Evolutionary conservation across 2,797 vertebrate species (phyloP).

Genomic region (Otus scops): DNA sequence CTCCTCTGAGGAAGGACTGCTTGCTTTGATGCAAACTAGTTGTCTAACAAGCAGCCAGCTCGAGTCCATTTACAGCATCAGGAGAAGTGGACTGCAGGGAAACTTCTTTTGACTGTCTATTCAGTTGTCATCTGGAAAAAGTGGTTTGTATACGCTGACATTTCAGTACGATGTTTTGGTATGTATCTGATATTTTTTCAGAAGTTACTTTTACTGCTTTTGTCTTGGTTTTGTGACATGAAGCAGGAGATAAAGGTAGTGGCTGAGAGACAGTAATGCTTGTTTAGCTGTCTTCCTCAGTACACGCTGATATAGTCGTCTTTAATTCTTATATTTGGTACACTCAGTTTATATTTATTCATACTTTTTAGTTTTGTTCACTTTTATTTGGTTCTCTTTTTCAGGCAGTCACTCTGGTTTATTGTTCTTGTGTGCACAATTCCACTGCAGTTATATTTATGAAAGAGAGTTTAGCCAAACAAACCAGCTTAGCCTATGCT

Average conservation of each 20-base stretch:
- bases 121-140: not conserved
- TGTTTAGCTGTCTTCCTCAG: not conserved
- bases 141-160: accelerated
- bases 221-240: not conserved
- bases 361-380: not conserved
- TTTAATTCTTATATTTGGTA: not conserved
- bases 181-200: not conserved
- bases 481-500: constrained; percentile 10
- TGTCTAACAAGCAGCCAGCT: not conserved
- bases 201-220: not conserved
- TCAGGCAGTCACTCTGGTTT: constrained; percentile 29
- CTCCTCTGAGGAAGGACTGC: not conserved
- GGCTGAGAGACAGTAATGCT: not conserved
- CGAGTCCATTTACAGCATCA: not conserved
- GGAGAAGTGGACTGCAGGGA: not conserved
- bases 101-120: not conserved
- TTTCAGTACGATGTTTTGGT: not conserved
- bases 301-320: not conserved
- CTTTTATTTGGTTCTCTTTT: not conserved
- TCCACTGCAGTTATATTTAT: constrained; percentile 20
- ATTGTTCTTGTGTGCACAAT: constrained; percentile 23
- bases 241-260: not conserved
- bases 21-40: not conserved
- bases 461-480: constrained; percentile 23
- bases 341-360: not conserved